phyloP scores from a whole-genome alignment of 2,888 invertebrate genomes.

The Nysson spinosus region DNA sequence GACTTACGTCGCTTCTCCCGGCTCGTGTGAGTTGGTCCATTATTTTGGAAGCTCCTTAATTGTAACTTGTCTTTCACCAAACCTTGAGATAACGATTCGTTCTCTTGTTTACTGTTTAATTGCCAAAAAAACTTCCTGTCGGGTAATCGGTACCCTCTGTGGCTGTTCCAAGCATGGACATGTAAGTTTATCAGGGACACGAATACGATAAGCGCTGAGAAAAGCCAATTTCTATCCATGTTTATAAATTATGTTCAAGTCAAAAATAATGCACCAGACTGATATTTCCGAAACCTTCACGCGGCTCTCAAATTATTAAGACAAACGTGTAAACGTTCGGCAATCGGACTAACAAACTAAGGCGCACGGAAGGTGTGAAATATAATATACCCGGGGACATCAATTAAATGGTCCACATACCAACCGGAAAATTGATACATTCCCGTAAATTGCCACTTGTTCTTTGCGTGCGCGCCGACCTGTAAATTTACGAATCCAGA shows the following conservation, averaged over 20 bases:
- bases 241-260: neutral
- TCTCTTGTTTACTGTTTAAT: slow-evolving; percentile 5
- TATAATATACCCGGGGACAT: slow-evolving; percentile 48
- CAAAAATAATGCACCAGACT: too few relatives aligned
- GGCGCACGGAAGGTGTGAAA: slow-evolving; percentile 11
- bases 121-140: slow-evolving; percentile 41
- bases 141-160: slow-evolving; percentile 21
- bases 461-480: neutral
- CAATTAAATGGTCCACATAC: slow-evolving; percentile 53
- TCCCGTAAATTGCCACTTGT: neutral
- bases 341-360: slow-evolving; percentile 11
- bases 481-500: slow-evolving; percentile 12
- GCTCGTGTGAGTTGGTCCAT: neutral
- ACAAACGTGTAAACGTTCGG: too few relatives aligned
- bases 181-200: neutral
- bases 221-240: neutral
- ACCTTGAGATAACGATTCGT: slow-evolving; percentile 1
- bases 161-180: slow-evolving; percentile 38
- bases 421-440: slow-evolving; percentile 25
- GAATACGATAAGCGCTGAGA: slow-evolving; percentile 19
- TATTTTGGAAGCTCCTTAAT: slow-evolving; percentile 8
- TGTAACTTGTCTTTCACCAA: slow-evolving; percentile 8
- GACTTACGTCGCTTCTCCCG: slow-evolving; percentile 53
- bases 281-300: too few relatives aligned
- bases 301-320: too few relatives aligned